Evolutionary conservation across 2,797 vertebrate species (phyloP), one percentile per base, ranked within the genome.

Genomic region (Nannoperca australis): DNA sequence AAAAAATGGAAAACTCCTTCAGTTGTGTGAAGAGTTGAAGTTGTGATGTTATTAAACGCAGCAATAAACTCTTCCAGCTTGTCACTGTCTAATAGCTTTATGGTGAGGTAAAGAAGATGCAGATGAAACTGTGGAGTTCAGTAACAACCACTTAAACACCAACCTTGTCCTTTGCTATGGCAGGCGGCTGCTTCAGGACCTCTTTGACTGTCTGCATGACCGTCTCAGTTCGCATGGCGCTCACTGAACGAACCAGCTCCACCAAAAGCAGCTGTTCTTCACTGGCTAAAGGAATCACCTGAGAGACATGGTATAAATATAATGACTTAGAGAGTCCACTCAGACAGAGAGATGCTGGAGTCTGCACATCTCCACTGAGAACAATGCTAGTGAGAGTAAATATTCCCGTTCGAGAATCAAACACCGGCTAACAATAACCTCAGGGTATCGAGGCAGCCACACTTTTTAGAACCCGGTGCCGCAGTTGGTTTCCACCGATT

Each of bases 131-230:
- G 15, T 11, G 0, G 22, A 32, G 32, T 63, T 45, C 6, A 60
- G n/a, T 2, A 56, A 30, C 15, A 78, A 27, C 24, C 24, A 27
- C 1, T 42, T 15, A 13, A 74, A 67, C 63, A 68, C 85, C 40
- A 81, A 99, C 98, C 96, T 98, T 99, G 84, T 99, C 98, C 83
- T 99, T 99, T 49, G 96, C 97, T 51, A 99, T 99, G 73, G 98
- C 97, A 54, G 98, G 98, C 1, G 98, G 98, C 89, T 99, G 98
- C 88, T 99, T 99, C 84, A 99, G 93, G 83, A 99, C 98, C 85
- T 99, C 98, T 90, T 98, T 99, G 63, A 99, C 98, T 0, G 98
- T 99, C 86, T 98, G 97, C 90, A 99, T 99, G 22, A 99, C 97
- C 0, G 97, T 99, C 89, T 99, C 98, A 0, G 97, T 98, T 80